Conservation (phyloP, 2,888 invertebrate species). For the Ptilodon capucinus region DNA sequence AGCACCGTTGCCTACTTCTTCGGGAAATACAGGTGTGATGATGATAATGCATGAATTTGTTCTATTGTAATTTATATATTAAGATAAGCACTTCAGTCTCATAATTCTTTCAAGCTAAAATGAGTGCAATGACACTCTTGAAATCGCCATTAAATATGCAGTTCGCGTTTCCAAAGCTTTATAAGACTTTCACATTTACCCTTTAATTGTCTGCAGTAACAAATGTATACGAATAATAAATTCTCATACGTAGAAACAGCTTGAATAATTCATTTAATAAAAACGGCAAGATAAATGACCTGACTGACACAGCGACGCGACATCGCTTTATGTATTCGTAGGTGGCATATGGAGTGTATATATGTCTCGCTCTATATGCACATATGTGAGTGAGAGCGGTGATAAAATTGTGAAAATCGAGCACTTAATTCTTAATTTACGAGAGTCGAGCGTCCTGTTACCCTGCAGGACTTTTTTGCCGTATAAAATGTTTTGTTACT, state of each 20-base stretch:
- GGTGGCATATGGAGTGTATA: constrained; percentile 4
- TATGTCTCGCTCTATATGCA: neutral
- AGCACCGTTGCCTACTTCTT: no score
- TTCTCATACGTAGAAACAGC: constrained; percentile 30
- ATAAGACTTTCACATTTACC: constrained; percentile 31
- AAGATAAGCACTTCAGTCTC: neutral
- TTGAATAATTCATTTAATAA: constrained; percentile 50
- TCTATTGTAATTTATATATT: neutral
- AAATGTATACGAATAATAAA: constrained; percentile 28
- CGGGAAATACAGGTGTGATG: no score
- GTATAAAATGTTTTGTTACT: no score
- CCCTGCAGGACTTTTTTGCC: no score
- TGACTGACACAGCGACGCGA: constrained; percentile 34
- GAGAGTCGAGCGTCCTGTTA: no score
- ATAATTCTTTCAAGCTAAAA: neutral
- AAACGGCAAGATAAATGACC: constrained; percentile 44
- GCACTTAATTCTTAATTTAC: neutral
- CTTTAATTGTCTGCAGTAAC: constrained; percentile 26
- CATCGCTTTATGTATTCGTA: constrained; percentile 20
- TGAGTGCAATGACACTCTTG: neutral
- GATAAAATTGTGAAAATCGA: neutral
- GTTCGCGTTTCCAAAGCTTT: neutral
- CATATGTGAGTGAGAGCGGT: neutral
- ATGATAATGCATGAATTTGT: no score
- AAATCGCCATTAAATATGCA: neutral